These are phyloP conservation scores for Myotis davidii DNA, from an alignment of 2,113 vertebrate species.

Conservation along the genomic window DNA sequence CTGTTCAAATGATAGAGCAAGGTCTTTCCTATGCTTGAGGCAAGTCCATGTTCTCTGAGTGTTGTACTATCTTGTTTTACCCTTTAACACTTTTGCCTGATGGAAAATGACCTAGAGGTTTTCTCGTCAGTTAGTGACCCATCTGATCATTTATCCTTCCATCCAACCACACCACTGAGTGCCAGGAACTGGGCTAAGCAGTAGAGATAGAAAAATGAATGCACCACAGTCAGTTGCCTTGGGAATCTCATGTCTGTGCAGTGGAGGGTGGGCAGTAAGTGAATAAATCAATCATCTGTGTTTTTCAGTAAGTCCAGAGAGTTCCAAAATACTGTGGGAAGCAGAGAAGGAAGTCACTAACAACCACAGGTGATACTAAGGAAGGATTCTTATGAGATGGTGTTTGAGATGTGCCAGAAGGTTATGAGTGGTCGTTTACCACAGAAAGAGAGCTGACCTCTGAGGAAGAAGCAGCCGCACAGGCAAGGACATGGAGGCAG, in stretches of 20 bases:
- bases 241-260: neutral
- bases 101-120: neutral
- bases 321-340: neutral
- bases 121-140: neutral
- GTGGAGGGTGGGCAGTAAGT: neutral
- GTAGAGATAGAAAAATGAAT: neutral
- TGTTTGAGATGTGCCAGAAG: neutral
- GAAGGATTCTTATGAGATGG: neutral
- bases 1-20: neutral
- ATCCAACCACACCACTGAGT: neutral
- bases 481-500: neutral
- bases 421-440: neutral
- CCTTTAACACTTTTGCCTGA: neutral
- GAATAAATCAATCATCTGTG: neutral
- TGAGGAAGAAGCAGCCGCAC: neutral
- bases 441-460: neutral
- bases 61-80: neutral
- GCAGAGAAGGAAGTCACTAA: neutral
- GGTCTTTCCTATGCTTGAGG: neutral
- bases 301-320: neutral
- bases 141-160: neutral
- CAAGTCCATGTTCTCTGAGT: neutral
- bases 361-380: neutral
- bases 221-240: neutral
- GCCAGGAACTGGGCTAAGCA: neutral